A percentile compares a stretch with the other conserved stretches of the same genome.
Evolutionary conservation across 2,113 vertebrate species (phyloP).

Genomic region (Heptranchias perlo): DNA sequence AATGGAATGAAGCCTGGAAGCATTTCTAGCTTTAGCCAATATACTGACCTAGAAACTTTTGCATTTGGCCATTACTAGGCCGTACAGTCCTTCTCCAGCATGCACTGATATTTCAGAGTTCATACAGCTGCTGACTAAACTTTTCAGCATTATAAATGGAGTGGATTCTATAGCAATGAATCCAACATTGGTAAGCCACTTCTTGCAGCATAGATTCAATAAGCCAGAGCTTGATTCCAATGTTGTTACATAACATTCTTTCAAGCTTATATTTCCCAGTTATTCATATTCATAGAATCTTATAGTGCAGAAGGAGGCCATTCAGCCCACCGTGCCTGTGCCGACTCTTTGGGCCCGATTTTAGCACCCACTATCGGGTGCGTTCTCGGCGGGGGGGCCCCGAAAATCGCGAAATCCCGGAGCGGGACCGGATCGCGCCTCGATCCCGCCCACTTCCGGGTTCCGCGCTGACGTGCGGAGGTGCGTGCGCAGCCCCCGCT

Average conservation of each 20-base stretch:
- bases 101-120: background rate
- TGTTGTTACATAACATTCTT: background rate
- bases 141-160: background rate
- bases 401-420: no score
- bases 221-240: background rate
- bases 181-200: background rate
- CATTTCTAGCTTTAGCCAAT: background rate
- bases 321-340: no score
- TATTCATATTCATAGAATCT: background rate
- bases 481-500: no score
- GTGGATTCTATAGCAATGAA: background rate
- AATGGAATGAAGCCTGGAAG: background rate
- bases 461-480: no score
- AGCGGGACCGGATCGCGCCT: no score
- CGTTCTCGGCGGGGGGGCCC: no score
- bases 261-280: background rate
- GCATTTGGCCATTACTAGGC: background rate
- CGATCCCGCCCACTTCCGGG: no score
- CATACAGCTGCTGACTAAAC: background rate
- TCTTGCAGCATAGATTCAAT: background rate
- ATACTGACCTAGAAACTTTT: background rate
- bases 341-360: no score
- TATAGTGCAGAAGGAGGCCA: background rate
- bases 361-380: no score
- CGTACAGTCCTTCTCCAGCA: background rate